These are phyloP conservation scores for Pelagia noctiluca DNA, from an alignment of 30 jellyfish, hydroid and myxozoan species.

Conservation along the genomic window DNA sequence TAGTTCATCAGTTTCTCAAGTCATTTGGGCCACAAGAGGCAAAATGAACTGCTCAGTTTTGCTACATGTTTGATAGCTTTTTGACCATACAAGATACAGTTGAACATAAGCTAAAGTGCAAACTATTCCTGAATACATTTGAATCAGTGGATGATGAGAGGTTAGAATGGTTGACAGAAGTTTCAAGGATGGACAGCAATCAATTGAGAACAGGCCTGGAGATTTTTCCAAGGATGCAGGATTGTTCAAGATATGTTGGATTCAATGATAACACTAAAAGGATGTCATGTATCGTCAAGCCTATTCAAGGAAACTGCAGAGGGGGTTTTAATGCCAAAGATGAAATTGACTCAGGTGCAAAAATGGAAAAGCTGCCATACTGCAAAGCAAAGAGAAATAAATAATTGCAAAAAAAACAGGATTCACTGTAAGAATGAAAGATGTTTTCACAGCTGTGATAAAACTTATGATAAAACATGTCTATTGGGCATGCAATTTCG, in stretches of 20 bases:
- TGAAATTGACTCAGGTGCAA: conserved; percentile 4
- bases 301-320: conserved; percentile 34
- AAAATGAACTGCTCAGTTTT: conserved; percentile 30
- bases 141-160: conserved; percentile 36
- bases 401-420: neutral
- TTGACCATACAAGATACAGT: neutral
- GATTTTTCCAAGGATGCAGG: conserved; percentile 1
- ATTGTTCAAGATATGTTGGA: conserved; percentile 42
- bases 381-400: conserved; percentile 38
- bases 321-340: conserved; percentile 14
- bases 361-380: conserved; percentile 26
- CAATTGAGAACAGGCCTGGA: neutral
- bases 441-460: neutral
- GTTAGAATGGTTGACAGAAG: conserved; percentile 40
- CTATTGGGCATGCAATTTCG: neutral
- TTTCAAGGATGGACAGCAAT: neutral
- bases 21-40: conserved; percentile 26
- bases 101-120: conserved; percentile 11
- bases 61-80: conserved; percentile 27
- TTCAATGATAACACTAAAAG: conserved; percentile 52
- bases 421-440: neutral
- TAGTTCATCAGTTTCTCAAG: conserved; percentile 31
- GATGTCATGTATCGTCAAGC: conserved; percentile 6
- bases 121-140: conserved; percentile 28
- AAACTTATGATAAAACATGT: neutral